These are phyloP conservation scores for Mamestra brassicae DNA, from an alignment of 2,888 invertebrate genomes.

Conservation along the genomic window DNA sequence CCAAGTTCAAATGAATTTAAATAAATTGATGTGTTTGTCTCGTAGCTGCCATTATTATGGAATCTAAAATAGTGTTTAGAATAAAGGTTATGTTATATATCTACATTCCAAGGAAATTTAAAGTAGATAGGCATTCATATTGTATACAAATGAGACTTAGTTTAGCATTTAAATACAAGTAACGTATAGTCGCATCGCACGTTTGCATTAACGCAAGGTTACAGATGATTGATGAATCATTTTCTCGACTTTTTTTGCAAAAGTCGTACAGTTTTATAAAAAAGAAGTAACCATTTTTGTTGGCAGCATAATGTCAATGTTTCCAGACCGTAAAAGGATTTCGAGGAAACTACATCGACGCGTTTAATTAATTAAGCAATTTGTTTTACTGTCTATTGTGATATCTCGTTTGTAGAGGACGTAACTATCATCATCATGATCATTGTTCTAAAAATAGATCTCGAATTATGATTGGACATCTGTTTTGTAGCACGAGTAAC, in stretches of 20 bases:
- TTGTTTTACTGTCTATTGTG: slow-evolving; percentile 62
- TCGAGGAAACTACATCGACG: slow-evolving; percentile 19
- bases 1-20: not conserved
- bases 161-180: slow-evolving; percentile 73
- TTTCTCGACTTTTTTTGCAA: slow-evolving; percentile 33
- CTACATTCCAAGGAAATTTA: slow-evolving; percentile 68
- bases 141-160: slow-evolving; percentile 61
- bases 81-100: slow-evolving; percentile 35
- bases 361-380: slow-evolving; percentile 53
- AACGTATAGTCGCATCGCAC: slow-evolving; percentile 66
- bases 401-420: slow-evolving; percentile 53
- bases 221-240: slow-evolving; percentile 68
- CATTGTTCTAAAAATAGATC: slow-evolving; percentile 52
- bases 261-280: slow-evolving; percentile 13
- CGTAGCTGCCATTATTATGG: slow-evolving; percentile 10
- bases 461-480: slow-evolving; percentile 26
- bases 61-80: slow-evolving; percentile 41
- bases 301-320: slow-evolving; percentile 36
- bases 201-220: slow-evolving; percentile 67
- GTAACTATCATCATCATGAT: slow-evolving; percentile 41
- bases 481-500: not conserved
- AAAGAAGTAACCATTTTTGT: slow-evolving; percentile 18
- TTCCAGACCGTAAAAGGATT: slow-evolving; percentile 31
- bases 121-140: slow-evolving; percentile 49
- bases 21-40: not conserved